A percentile compares a stretch with the other conserved stretches of the same genome.
Conservation (phyloP, 1,140 invertebrate species). For the Ceratina calcarata region DNA sequence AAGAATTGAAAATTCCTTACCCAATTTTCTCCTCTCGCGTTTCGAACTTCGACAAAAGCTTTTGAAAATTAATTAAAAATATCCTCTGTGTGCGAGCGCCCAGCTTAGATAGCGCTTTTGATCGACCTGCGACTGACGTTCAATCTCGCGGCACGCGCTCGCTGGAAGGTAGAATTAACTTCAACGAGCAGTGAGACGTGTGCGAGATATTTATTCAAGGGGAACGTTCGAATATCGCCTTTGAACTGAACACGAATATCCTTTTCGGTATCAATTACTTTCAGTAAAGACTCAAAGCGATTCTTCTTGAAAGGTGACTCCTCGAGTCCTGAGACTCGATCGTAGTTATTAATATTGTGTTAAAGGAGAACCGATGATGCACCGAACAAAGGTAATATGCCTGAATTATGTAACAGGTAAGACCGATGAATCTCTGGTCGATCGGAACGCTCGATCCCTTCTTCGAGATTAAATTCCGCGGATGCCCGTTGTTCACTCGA, state of each 20-base stretch:
- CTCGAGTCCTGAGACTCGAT: too few species aligned
- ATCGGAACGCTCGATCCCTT: neutral
- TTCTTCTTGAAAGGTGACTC: too few species aligned
- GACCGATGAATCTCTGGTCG: neutral
- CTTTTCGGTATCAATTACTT: too few species aligned
- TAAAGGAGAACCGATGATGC: too few species aligned
- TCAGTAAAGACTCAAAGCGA: too few species aligned
- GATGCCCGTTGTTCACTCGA: neutral
- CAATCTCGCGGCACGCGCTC: constrained; percentile 47
- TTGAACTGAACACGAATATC: neutral
- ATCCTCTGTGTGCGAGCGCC: constrained; percentile 23
- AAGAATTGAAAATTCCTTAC: too few species aligned
- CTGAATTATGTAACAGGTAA: neutral
- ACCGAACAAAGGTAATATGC: too few species aligned
- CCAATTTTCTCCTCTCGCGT: neutral
- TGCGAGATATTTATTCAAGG: constrained; percentile 7
- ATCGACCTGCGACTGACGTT: constrained; percentile 52
- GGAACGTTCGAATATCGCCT: neutral
- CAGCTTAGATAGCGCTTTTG: constrained; percentile 21
- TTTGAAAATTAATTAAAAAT: constrained; percentile 53
- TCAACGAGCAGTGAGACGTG: constrained; percentile 20
- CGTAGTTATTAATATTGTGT: too few species aligned
- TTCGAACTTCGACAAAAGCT: neutral
- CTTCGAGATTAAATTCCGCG: neutral
- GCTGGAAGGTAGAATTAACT: constrained; percentile 10